A percentile compares a stretch with the other conserved stretches of the same genome.
Evolutionary conservation across 2,113 vertebrate species (phyloP).

Genomic region (Vimba vimba): DNA sequence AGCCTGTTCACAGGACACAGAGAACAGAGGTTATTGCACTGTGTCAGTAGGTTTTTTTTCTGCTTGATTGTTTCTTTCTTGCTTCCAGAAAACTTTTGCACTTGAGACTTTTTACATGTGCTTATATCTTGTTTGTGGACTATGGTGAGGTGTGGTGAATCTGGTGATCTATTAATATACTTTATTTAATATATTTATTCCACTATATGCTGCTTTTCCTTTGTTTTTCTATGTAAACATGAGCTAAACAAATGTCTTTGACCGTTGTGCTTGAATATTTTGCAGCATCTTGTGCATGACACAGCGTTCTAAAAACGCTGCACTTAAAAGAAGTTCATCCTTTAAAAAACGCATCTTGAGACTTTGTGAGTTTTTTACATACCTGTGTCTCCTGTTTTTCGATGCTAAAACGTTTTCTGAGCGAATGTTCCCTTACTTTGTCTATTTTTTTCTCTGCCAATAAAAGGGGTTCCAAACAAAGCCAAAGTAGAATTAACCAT

Average conservation of each 20-base stretch:
- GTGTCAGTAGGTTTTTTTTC: conserved; percentile 61
- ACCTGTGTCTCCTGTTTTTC: neutral
- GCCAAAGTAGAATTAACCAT: neutral
- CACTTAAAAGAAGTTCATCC: too few relatives aligned
- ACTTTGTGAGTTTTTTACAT: neutral
- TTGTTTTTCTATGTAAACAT: neutral
- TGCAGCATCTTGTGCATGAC: neutral
- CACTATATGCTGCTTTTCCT: neutral
- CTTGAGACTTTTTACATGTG: neutral
- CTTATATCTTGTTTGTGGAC: neutral
- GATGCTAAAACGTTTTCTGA: neutral
- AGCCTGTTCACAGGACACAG: conserved; percentile 79
- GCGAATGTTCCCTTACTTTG: neutral
- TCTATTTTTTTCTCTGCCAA: neutral
- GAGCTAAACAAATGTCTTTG: neutral
- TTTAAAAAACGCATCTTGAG: neutral
- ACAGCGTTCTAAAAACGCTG: neutral
- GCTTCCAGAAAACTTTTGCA: neutral
- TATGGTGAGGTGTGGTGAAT: neutral
- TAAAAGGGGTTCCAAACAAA: neutral
- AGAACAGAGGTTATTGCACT: conserved; percentile 75
- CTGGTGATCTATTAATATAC: neutral
- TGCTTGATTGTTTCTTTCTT: conserved; percentile 32
- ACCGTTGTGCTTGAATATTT: neutral
- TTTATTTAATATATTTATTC: neutral